Evolutionary conservation across 2,113 vertebrate genomes (phyloP), one percentile per base, ranked within the genome.

Genomic region (Myiopsitta monachus): DNA sequence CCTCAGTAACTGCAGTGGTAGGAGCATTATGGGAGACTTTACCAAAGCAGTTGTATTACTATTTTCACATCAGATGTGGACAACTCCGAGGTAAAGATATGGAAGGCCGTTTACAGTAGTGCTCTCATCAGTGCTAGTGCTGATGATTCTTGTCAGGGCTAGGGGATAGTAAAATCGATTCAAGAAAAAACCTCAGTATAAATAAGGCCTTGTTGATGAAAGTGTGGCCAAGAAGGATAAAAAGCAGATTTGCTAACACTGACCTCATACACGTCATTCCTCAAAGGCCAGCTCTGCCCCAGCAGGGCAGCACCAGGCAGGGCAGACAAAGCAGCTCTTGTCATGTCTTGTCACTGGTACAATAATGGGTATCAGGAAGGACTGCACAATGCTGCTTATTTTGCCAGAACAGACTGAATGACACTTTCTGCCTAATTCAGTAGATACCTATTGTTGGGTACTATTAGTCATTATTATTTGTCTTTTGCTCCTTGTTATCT

Each of bases 241-340:
- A 94, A 85, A 90, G 74, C 91, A 95, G 81, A 94, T 96, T 91
- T 95, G 89, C 91, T 95, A 91, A 61, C 81, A 64, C 27, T 89
- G 94, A 92, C 89, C 92, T 95, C 84, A 49, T 52, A 55, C 47
- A 84, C 24, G 1, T 89, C 93, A 89, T 87, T 94, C 61, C 81
- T 88, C 87, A 92, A 84, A 92, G 81, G 67, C 74, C 82, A 94
- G 77, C 74, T 82, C 93, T 96, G 70, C 89, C 67, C 41, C 78
- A 92, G 87, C 81, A 91, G 95, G 63, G 70, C 95, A 91, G 93
- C 94, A 83, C 93, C 81, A 92, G 70, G 74, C 70, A 1, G 54
- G 67, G 39, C 70, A 85, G 84, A 96, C 96, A 97, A 96, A 95
- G 94, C 84, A 80, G 70, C 75, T 76, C 93, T 95, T 97, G 95